Base-by-base conservation (phyloP, 1,140 invertebrate species). In the Saccostrea glomerata region DNA sequence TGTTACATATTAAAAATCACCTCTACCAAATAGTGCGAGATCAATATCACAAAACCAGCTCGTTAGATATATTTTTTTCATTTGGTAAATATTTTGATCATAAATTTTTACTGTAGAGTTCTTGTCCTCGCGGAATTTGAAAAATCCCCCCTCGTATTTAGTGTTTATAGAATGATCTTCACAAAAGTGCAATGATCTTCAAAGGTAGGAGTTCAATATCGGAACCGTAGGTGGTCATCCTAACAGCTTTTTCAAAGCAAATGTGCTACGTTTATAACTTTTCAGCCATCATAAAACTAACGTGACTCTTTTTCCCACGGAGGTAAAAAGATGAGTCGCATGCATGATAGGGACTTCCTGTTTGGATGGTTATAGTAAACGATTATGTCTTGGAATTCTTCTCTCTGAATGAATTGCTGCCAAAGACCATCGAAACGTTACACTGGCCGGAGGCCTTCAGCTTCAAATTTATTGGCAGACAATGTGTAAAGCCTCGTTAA, bases 281-380 rank as follows among this genome's bases (percentile, higher is more conserved):
- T 63, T 13, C 25, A 77, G 25, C 70, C 9, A 36, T 77, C 70
- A 63, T 77, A 25, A 77, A 77, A 30, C 25, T 36, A 77, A 25
- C 70, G 70, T 77, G 70, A 77, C 25, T 77, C 70, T 77, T 77
- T 77, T 77, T 25, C 70, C 70, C 70, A 77, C 70, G 70, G 70
- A 77, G 70, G 70, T 13, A 25, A 36, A 36, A 36, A 77, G 25
- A 25, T 77, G 70, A 77, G 70, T 36, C 23, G 70, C 70, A 77
- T 13, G 30, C 70, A 77, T 77, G 70, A 77, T 25, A 30, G 13
- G 2, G 15, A 30, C 70, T 77, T 77, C 70, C 70, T 77, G 70
- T 77, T 77, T 77, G 30, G 23, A 77, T 30, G 25, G 25, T 77
- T 30, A 77, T 17, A 5, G 70, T 30, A 77, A 77, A 36, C 9